Evolutionary conservation across 2,888 invertebrate species (phyloP).

Genomic region (Pachydiplax longipennis): DNA sequence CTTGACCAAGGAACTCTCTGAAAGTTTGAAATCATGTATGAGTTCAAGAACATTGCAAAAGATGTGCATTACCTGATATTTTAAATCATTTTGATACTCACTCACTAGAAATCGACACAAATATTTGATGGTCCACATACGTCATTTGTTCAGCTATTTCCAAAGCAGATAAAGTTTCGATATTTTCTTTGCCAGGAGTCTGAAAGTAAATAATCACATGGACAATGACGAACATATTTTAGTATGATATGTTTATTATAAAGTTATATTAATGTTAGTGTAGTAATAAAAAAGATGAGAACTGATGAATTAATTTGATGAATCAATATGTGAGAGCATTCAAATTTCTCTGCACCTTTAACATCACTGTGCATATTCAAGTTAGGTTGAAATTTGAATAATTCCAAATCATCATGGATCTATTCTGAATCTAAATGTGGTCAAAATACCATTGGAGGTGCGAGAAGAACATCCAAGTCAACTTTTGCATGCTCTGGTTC

Average conservation of each 20-base stretch:
- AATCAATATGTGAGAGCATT: too few species aligned
- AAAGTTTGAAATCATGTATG: conserved; percentile 47
- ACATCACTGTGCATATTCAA: too few species aligned
- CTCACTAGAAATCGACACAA: conserved; percentile 88
- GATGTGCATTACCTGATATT: background rate
- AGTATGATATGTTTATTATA: background rate
- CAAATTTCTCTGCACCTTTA: background rate
- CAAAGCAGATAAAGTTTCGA: conserved; percentile 84
- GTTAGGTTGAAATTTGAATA: too few species aligned
- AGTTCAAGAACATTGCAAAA: background rate
- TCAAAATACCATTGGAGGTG: conserved; percentile 68
- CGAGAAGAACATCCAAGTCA: conserved; percentile 74
- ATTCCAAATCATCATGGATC: too few species aligned
- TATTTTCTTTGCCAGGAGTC: conserved; percentile 81
- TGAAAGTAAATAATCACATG: conserved; percentile 58
- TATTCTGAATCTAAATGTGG: too few species aligned
- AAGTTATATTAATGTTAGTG: background rate
- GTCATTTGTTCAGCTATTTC: conserved; percentile 95
- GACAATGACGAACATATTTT: background rate
- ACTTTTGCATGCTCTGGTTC: conserved; percentile 71
- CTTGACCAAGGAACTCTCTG: conserved; percentile 85
- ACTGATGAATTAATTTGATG: background rate
- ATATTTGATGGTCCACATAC: conserved; percentile 90
- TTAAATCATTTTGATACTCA: conserved; percentile 63
- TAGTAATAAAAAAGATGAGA: background rate